Conservation (phyloP, 2,888 invertebrate genomes). For the Drepana falcataria region DNA sequence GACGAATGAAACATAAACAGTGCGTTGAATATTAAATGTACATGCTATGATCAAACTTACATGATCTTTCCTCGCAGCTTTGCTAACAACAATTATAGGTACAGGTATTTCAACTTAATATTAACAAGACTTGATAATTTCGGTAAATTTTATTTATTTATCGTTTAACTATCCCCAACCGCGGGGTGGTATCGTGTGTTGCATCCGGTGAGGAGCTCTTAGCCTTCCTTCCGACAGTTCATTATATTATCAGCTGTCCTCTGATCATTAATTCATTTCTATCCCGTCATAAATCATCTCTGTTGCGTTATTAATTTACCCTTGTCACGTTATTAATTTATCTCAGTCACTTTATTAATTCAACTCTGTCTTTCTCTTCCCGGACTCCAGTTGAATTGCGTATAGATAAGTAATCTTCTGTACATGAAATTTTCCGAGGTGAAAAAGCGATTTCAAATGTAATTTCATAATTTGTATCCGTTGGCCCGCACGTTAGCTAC, state of each 20-base stretch:
- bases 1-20: conserved; percentile 11
- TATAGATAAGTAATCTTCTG: too few relatives aligned
- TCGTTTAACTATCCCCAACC: conserved; percentile 66
- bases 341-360: too few relatives aligned
- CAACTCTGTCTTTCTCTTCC: too few relatives aligned
- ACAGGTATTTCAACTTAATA: conserved; percentile 13
- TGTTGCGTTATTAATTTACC: too few relatives aligned
- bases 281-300: too few relatives aligned
- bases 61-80: conserved; percentile 48
- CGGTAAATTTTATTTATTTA: conserved; percentile 54
- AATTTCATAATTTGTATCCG: too few relatives aligned
- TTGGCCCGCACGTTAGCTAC: too few relatives aligned
- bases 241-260: background rate
- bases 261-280: too few relatives aligned
- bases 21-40: conserved; percentile 11
- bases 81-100: conserved; percentile 5
- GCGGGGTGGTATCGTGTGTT: conserved; percentile 54
- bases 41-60: conserved; percentile 39
- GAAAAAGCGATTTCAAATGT: too few relatives aligned
- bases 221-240: background rate
- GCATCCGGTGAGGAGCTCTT: conserved; percentile 32
- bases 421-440: too few relatives aligned
- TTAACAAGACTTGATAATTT: conserved; percentile 16
- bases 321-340: too few relatives aligned
- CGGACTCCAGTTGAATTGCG: too few relatives aligned